These are phyloP conservation scores for Zootermopsis nevadensis DNA, from an alignment of 2,888 invertebrate genomes.

Conservation along the genomic window DNA sequence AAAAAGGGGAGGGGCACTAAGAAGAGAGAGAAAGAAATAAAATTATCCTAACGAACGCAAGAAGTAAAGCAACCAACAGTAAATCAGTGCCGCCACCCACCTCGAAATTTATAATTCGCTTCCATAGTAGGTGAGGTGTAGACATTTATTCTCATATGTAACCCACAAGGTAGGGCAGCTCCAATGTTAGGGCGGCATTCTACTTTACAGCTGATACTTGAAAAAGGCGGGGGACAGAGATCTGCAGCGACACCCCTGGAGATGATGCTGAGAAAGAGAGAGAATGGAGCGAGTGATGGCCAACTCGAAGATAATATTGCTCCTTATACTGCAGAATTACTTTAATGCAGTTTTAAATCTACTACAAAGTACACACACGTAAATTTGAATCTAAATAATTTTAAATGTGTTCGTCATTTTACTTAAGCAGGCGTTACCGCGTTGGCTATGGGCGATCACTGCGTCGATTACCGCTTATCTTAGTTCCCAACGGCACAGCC, in stretches of 20 bases:
- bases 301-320: background rate
- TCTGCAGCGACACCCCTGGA: slow-evolving; percentile 32
- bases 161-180: background rate
- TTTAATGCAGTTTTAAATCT: background rate
- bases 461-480: too few relatives aligned
- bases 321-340: background rate
- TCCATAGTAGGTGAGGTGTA: slow-evolving; percentile 33
- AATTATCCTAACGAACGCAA: slow-evolving; percentile 36
- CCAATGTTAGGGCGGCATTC: slow-evolving; percentile 11
- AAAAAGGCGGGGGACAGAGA: slow-evolving; percentile 36
- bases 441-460: too few relatives aligned
- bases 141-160: slow-evolving; percentile 36
- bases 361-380: too few relatives aligned
- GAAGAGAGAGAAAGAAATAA: slow-evolving; percentile 28
- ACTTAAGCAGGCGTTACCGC: too few relatives aligned
- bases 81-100: slow-evolving; percentile 40
- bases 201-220: slow-evolving; percentile 13
- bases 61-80: slow-evolving; percentile 17
- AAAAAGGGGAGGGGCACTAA: background rate
- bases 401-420: too few relatives aligned
- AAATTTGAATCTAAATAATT: too few relatives aligned
- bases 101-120: slow-evolving; percentile 40
- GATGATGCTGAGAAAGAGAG: background rate
- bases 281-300: background rate
- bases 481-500: too few relatives aligned